phyloP scores from a whole-genome alignment of 2,113 vertebrate genomes.

The Mustela lutreola region DNA sequence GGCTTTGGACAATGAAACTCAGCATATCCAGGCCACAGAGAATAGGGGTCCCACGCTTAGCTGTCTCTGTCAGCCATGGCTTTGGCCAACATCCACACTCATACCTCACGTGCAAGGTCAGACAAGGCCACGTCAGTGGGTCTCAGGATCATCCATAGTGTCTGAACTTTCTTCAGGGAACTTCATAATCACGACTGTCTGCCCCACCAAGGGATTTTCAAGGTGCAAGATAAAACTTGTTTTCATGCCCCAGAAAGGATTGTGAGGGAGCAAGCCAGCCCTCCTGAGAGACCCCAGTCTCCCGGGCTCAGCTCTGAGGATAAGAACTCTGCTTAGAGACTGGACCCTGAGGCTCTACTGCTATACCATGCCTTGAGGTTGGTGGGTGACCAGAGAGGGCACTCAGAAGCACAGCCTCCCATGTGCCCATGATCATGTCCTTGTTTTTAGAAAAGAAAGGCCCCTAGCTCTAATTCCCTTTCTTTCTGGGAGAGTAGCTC shows the following conservation, averaged over 20 bases:
- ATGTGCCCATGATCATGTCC: neutral
- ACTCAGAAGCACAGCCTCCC: neutral
- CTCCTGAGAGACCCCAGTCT: neutral
- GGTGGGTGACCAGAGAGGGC: neutral
- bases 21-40: neutral
- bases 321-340: neutral
- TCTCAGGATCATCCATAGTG: neutral
- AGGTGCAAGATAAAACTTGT: neutral
- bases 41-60: neutral
- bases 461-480: neutral
- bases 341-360: neutral
- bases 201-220: neutral
- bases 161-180: neutral
- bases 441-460: neutral
- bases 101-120: neutral
- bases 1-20: conserved; percentile 45
- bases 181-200: neutral
- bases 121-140: neutral
- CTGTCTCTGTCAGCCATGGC: neutral
- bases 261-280: neutral
- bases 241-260: neutral
- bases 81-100: neutral
- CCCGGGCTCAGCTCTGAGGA: neutral
- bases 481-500: neutral
- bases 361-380: neutral